Evolutionary conservation across 2,888 invertebrate species (phyloP), one percentile per base, ranked within the genome.

Genomic region (Cosmia trapezina): DNA sequence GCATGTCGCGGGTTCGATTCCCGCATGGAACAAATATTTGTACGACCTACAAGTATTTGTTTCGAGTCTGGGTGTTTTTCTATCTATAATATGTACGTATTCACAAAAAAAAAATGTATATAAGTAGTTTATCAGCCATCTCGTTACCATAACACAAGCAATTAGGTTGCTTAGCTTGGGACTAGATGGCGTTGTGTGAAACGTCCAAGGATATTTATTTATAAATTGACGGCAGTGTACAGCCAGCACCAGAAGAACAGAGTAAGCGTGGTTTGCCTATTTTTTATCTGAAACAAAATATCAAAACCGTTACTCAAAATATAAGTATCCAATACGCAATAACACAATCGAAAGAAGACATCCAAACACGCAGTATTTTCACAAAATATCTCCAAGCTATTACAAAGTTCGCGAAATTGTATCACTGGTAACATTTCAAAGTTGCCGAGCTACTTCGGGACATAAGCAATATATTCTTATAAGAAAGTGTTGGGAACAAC

Each of bases 401-500:
- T 87, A 88, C 86, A 86, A 87, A 91, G 84, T 90, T 88, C 78
- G 80, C 79, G 78, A 83, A 90, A 89, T 90, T 86, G 87, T 90
- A 90, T 89, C 90, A 89, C 86, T 87, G 83, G 83, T 87, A 90
- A 86, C 88, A 86, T 87, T 87, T 85, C 85, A 85, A 89, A 90
- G 87, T 90, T 89, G 62, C 71, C 77, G 67, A 65, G 79, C 76
- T 89, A 90, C 86, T 89, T 89, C 84, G 85, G 78, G 87, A 80
- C 83, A 85, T 87, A 87, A 87, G 91, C 92, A 90, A 94, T 94
- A 94, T 93, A 94, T 94, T 93, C 92, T 93, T 92, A 92, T 94
- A 93, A 93, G 91, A 91, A 91, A 91, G 91, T 91, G 92, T 91
- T 90, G 88, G 87, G 83, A 89, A 87, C 89, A 91, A 90, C 88